Evolutionary conservation across 2,113 vertebrate species (phyloP).

Genomic region (Vulpes vulpes): DNA sequence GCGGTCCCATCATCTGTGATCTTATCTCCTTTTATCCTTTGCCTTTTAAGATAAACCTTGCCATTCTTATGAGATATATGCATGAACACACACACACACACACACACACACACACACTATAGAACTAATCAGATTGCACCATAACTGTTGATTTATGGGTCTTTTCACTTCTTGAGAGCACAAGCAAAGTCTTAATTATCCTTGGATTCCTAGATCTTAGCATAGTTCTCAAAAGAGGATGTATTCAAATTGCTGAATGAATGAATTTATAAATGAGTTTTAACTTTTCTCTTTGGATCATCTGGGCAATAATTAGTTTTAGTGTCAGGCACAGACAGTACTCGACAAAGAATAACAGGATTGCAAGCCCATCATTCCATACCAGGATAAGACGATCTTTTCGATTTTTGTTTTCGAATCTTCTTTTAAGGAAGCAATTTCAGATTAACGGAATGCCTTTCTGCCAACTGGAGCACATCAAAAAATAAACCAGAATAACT

Average conservation of each 20-base stretch:
- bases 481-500: slow-evolving; percentile 31
- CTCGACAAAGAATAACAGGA: neutral
- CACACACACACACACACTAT: neutral
- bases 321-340: neutral
- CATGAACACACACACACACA: neutral
- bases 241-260: neutral
- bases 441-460: neutral
- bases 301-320: neutral
- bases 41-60: neutral
- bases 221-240: neutral
- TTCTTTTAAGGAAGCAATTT: slow-evolving; percentile 48
- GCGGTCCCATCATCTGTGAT: neutral
- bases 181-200: neutral
- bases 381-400: neutral
- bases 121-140: neutral
- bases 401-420: neutral
- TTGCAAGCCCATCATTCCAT: neutral
- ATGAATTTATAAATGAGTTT: neutral
- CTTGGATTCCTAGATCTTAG: neutral
- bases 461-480: neutral
- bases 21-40: neutral
- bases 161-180: neutral
- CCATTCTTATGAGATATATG: neutral
- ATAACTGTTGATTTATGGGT: neutral
- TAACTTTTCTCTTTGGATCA: neutral